Evolutionary conservation across 1,140 invertebrate genomes (phyloP).

Genomic region (Parapsyche elsis): DNA sequence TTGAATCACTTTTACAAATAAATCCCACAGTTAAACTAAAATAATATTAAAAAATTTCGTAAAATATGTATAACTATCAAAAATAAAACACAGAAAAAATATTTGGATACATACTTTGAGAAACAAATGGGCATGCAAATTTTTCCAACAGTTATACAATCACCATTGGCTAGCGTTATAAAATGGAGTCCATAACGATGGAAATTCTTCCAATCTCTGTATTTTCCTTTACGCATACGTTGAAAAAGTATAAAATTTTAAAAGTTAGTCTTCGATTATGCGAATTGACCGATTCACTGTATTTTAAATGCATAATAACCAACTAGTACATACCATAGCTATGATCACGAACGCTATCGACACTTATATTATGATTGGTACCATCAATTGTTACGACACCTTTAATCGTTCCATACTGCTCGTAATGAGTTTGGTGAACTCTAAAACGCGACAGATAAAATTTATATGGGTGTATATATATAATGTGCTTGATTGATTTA

Average conservation of each 20-base stretch:
- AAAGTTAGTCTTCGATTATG: too few relatives aligned
- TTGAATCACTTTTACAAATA: constrained; percentile 69
- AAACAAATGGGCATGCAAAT: constrained; percentile 73
- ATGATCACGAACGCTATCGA: constrained; percentile 72
- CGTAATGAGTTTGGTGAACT: constrained; percentile 79
- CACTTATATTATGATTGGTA: constrained; percentile 62
- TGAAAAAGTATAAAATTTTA: neutral
- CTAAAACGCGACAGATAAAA: constrained; percentile 61
- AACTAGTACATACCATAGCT: constrained; percentile 72
- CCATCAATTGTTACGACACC: constrained; percentile 68
- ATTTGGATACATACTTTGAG: constrained; percentile 67
- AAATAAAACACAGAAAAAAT: neutral
- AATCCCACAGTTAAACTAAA: constrained; percentile 75
- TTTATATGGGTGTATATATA: neutral
- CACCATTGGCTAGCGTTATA: constrained; percentile 74
- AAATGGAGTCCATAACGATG: constrained; percentile 78
- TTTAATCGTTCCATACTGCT: constrained; percentile 73
- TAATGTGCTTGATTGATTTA: neutral
- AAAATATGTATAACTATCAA: neutral
- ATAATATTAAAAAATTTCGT: neutral
- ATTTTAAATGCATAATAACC: too few relatives aligned
- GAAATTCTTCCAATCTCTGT: constrained; percentile 75
- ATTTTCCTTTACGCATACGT: constrained; percentile 58
- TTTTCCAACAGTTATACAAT: constrained; percentile 71
- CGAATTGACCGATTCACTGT: too few relatives aligned